Evolutionary conservation across 1,140 invertebrate species (phyloP), one percentile per base, ranked within the genome.

Genomic region (Trachelipus rathkii): DNA sequence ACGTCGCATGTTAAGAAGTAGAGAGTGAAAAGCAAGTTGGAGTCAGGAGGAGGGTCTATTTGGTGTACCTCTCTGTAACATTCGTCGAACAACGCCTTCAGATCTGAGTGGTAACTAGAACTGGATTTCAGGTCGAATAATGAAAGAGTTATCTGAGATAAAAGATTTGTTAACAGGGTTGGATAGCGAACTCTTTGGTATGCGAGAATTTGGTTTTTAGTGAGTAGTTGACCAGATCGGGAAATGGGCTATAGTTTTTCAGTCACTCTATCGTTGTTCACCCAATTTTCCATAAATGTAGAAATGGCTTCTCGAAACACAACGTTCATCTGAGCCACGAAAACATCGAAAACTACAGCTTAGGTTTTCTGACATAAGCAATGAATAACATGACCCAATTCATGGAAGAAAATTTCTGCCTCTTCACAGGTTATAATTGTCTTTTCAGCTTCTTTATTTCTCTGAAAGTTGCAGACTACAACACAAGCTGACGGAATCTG

Each of bases 221-320:
- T 60, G 11, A 60, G 19, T 15, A 19, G 2, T 19, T 60, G 50
- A 13, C 50, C 50, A 60, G 11, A 15, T 60, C 50, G 11, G 2
- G 50, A 60, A 60, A 60, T 60, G 8, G 50, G 50, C 19, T 60
- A 13, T 19, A 60, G 50, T 60, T 60, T 15, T 60, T 60, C 50
- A 13, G 19, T 60, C 19, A 60, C 50, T 8, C 19, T 60, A 19
- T 13, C 11, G 19, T 60, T 13, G 8, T 60, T 60, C 11, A 60
- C 50, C 50, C 50, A 60, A 19, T 60, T 60, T 19, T 60, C 50
- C 50, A 60, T 60, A 19, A 60, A 60, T 60, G 50, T 60, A 13
- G 50, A 60, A 15, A 60, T 19, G 11, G 19, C 50, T 8, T 60
- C 50, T 3, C 50, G 11, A 60, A 60, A 60, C 8, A 60, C 50